phyloP scores from a whole-genome alignment of 1,140 invertebrate species.

The Eumeta japonica region DNA sequence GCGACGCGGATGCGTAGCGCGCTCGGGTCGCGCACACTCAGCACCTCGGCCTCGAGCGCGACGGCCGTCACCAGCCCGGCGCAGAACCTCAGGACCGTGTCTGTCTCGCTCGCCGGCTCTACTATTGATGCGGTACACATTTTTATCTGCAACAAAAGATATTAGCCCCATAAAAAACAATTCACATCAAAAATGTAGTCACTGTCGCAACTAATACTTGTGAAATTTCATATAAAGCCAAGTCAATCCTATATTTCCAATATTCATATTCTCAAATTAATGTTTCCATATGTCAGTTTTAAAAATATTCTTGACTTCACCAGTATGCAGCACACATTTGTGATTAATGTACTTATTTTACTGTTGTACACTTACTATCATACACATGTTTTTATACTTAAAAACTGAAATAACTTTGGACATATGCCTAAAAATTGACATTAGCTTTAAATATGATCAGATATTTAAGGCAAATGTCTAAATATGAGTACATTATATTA shows the following conservation, averaged over 20 bases:
- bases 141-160: slow-evolving; percentile 56
- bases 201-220: not conserved
- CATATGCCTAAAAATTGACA: no score
- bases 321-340: no score
- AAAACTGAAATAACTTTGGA: no score
- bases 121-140: slow-evolving; percentile 81
- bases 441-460: no score
- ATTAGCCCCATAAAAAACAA: not conserved
- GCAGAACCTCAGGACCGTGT: slow-evolving; percentile 88
- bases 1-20: slow-evolving; percentile 80
- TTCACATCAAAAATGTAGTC: not conserved
- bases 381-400: no score
- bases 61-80: slow-evolving; percentile 87
- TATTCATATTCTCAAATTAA: no score
- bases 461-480: no score
- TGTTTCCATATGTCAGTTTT: no score
- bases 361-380: no score
- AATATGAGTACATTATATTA: no score
- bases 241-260: not conserved
- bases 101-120: slow-evolving; percentile 79
- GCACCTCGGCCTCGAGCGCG: slow-evolving; percentile 81
- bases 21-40: slow-evolving; percentile 72
- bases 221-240: not conserved
- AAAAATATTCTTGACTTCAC: no score
- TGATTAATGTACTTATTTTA: no score